phyloP scores from a whole-genome alignment of 2,888 invertebrate species.

The Ormyrus thymus region DNA sequence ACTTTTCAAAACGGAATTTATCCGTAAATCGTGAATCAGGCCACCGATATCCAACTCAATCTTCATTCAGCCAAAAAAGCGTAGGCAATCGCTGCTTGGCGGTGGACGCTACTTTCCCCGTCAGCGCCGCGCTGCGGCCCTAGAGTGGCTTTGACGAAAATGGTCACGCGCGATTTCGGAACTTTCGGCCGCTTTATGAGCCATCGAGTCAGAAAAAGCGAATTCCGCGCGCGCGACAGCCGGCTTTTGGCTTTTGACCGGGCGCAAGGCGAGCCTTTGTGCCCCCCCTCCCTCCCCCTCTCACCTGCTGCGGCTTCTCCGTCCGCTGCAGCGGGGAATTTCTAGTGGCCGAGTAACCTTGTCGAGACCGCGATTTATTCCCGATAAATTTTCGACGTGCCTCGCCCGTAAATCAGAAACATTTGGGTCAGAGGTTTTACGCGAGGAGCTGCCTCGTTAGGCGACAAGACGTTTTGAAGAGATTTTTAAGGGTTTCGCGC shows the following conservation, averaged over 20 bases:
- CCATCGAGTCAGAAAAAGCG: conserved; percentile 30
- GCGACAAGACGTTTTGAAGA: no score
- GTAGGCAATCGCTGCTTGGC: no score
- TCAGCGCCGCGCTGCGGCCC: no score
- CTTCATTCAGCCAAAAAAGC: no score
- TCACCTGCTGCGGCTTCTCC: conserved; percentile 14
- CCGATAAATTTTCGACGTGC: conserved; percentile 28
- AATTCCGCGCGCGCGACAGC: neutral
- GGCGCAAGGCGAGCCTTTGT: conserved; percentile 33
- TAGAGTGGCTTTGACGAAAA: neutral
- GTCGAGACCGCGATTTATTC: neutral
- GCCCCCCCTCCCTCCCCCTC: neutral
- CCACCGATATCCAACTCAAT: no score
- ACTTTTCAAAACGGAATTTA: no score
- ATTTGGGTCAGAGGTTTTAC: conserved; percentile 18
- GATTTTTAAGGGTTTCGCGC: no score
- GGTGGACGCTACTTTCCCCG: no score
- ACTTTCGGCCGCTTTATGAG: conserved; percentile 35
- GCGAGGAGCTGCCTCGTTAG: no score
- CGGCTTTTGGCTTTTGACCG: conserved; percentile 6
- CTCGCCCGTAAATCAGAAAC: neutral
- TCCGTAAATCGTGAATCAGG: no score
- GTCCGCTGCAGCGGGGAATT: neutral
- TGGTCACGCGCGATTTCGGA: neutral
- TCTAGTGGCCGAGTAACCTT: neutral